Evolutionary conservation across 2,888 invertebrate species (phyloP), one percentile per base, ranked within the genome.

Genomic region (Yponomeuta evonymella): DNA sequence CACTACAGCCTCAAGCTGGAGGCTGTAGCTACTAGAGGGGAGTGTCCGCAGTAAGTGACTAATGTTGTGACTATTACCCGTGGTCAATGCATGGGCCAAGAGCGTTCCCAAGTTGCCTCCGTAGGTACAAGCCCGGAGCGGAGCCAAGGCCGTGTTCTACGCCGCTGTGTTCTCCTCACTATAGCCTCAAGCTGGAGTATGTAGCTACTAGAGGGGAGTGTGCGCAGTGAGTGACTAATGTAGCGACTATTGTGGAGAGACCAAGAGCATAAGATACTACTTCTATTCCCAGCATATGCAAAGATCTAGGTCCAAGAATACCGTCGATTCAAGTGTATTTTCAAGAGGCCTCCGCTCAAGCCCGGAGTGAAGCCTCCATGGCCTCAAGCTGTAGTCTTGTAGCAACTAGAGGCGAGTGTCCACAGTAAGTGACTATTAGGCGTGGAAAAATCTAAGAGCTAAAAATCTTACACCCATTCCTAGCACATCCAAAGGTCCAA

Each of bases 111-210:
- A 78, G 10, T 87, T 92, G 72, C 93, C 93, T 1, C 90, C 93
- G 0, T 90, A 23, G 23, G 23, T 23, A 91, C 69, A 74, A 76
- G 12, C 86, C 88, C 6, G 83, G 82, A 0, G 76, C 75, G 15
- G 81, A 82, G 0, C 76, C 79, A 0, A 76, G 79, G 3, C 83
- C 89, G 0, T 94, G 94, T 77, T 89, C 93, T 0, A 81, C 90
- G 9, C 88, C 92, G 2, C 75, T 79, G 11, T 96, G 96, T 76
- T 95, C 95, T 0, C 84, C 90, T 0, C 93, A 92, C 1, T 95
- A 95, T 80, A 85, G 90, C 9, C 83, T 94, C 1, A 90, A 89
- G 70, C 77, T 93, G 73, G 94, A 94, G 58, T 76, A 76, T 0
- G 81, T 81, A 73, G 51, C 12, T 12, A 82, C 83, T 11, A 67